Base-by-base conservation (phyloP, 2,888 invertebrate species). In the Yponomeuta cagnagella region DNA sequence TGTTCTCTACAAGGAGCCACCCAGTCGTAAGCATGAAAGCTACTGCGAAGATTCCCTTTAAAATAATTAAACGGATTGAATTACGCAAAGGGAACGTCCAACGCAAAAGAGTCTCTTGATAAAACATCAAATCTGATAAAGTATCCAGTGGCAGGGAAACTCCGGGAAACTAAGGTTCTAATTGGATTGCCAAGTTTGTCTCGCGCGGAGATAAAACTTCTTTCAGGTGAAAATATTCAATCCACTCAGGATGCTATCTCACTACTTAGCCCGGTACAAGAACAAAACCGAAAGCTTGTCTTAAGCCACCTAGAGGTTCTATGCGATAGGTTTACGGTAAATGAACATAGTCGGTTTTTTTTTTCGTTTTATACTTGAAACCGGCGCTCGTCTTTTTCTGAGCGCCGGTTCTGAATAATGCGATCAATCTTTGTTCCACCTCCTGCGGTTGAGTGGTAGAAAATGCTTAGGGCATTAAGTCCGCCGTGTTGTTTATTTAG, bases 151-250 rank as follows among this genome's bases (percentile, higher is more conserved):
- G 68, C 52, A 63, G 68, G 48, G 37, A 63, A 69, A 69, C 33
- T 63, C 31, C 31, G 15, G 6, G 37, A 63, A 68, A 31, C 37
- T 33, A 69, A 69, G 63, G 63, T 37, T 63, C 69, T 69, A 69
- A 69, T 69, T 69, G 63, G 63, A 69, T 69, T 37, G 37, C 37
- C 15, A 63, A 69, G 69, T 63, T 69, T 63, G 68, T 52, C 48
- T 48, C 52, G 68, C 37, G 23, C 63, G 33, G n/a, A 69, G 69
- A 63, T 63, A 69, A 69, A 69, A 69, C 63, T 69, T 69, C 63
- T 12, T 10, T 68, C 52, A 23, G 23, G 33, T 43, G 52, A 48
- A 68, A 68, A 68, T 68, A 68, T 68, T 68, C 68, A 68, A 68
- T 68, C 30, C 52, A 68, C 48, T 52, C 52, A 58, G 15, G 52